These are phyloP conservation scores for Saturnia japonica DNA, from an alignment of 2,888 invertebrate species.

Conservation along the genomic window DNA sequence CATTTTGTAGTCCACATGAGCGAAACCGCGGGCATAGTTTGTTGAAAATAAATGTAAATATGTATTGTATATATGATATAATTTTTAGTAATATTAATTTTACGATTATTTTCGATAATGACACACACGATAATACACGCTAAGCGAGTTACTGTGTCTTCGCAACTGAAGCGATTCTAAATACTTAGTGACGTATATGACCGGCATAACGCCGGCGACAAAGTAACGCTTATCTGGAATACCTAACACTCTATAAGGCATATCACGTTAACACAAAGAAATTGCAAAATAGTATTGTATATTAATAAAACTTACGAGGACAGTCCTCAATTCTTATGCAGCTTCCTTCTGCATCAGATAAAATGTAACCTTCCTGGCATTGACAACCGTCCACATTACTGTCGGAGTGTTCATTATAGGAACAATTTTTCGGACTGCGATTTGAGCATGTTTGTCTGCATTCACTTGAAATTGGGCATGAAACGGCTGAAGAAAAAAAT, in stretches of 20 bases:
- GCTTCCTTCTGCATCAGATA: constrained; percentile 32
- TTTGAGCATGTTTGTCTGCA: constrained; percentile 39
- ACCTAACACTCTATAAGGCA: not conserved
- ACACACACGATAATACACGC: no score
- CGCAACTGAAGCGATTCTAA: no score
- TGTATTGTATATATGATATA: no score
- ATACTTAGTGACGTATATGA: no score
- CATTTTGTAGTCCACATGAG: no score
- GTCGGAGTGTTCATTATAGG: constrained; percentile 24
- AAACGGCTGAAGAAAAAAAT: constrained; percentile 17
- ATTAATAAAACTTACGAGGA: constrained; percentile 31
- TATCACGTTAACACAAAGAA: not conserved
- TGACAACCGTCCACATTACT: constrained; percentile 32
- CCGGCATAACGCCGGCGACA: not conserved
- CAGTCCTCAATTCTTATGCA: constrained; percentile 40
- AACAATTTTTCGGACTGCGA: constrained; percentile 37
- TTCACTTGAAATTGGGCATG: constrained; percentile 24
- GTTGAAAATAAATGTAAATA: no score
- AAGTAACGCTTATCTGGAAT: not conserved
- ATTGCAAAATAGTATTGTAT: not conserved
- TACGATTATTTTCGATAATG: no score
- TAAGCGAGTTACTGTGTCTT: no score
- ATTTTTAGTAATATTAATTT: no score
- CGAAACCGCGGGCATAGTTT: no score
- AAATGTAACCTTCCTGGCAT: constrained; percentile 36